Conservation (phyloP, 1,140 invertebrate species). For the Danaus melanippus region DNA sequence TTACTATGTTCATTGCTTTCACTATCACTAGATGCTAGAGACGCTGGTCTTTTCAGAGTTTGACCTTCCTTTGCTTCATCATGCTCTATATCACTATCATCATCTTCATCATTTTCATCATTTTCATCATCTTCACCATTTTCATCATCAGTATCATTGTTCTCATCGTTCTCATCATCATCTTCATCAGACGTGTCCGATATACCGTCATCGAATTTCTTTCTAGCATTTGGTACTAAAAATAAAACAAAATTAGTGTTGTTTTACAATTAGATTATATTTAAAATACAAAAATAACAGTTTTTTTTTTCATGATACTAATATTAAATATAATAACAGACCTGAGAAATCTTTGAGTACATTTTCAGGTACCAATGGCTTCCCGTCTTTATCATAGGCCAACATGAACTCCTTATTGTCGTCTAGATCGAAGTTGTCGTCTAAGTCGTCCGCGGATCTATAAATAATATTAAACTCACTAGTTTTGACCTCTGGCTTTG, state of each 20-base stretch:
- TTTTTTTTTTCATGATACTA: no score
- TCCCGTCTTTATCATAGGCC: conserved; percentile 71
- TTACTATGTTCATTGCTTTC: background rate
- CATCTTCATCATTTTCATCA: conserved; percentile 33
- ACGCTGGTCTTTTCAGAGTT: conserved; percentile 7
- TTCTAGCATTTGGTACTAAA: conserved; percentile 56
- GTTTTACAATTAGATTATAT: background rate
- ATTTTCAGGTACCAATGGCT: conserved; percentile 57
- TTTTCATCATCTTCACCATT: conserved; percentile 33
- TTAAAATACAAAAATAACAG: no score
- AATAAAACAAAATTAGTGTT: conserved; percentile 15
- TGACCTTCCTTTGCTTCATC: conserved; percentile 20
- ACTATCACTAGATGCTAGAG: conserved; percentile 5
- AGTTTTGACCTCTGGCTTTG: no score
- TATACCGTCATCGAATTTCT: conserved; percentile 55
- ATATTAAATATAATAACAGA: no score
- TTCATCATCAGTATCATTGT: conserved; percentile 20
- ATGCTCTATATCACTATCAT: conserved; percentile 13
- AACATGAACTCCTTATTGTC: conserved; percentile 69
- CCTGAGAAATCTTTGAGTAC: conserved; percentile 55
- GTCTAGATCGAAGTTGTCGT: conserved; percentile 78
- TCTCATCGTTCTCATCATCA: conserved; percentile 31
- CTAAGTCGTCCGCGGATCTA: conserved; percentile 87
- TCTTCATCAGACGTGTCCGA: conserved; percentile 47
- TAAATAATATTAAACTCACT: conserved; percentile 25